phyloP scores from a whole-genome alignment of 2,888 invertebrate species.

The Electrophaes corylata region DNA sequence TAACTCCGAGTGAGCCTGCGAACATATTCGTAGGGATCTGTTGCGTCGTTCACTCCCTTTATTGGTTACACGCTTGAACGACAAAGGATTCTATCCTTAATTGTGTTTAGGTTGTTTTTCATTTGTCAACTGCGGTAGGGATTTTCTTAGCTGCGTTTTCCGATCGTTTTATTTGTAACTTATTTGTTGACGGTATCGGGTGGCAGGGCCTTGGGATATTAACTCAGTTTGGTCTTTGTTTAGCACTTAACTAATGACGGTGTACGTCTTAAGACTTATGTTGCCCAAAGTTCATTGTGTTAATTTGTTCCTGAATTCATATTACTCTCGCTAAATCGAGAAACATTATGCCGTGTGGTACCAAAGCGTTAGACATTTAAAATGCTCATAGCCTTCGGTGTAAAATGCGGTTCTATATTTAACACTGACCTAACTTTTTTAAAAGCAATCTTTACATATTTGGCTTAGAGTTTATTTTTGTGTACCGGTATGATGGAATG shows the following conservation, averaged over 20 bases:
- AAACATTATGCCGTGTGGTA: not conserved
- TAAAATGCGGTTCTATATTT: slow-evolving; percentile 50
- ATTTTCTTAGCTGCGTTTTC: slow-evolving; percentile 63
- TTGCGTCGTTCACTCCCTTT: slow-evolving; percentile 75
- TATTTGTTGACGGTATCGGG: slow-evolving; percentile 65
- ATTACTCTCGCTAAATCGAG: slow-evolving; percentile 14
- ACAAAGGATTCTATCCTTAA: slow-evolving; percentile 65
- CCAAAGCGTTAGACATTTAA: slow-evolving; percentile 41
- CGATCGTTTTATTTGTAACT: slow-evolving; percentile 68
- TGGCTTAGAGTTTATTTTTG: slow-evolving; percentile 45
- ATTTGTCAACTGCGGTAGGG: slow-evolving; percentile 52
- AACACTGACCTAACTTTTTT: slow-evolving; percentile 23
- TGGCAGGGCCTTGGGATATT: slow-evolving; percentile 57
- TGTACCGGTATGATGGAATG: slow-evolving; percentile 46
- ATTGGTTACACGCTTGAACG: slow-evolving; percentile 68
- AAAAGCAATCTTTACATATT: slow-evolving; percentile 35
- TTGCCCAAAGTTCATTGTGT: slow-evolving; percentile 39
- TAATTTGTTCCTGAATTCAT: slow-evolving; percentile 41
- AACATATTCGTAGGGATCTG: slow-evolving; percentile 83
- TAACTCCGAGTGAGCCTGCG: slow-evolving; percentile 82
- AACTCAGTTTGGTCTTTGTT: slow-evolving; percentile 59
- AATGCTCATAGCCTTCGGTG: slow-evolving; percentile 52
- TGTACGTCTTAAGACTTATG: slow-evolving; percentile 45
- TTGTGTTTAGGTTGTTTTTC: slow-evolving; percentile 67
- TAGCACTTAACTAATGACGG: slow-evolving; percentile 57